These are phyloP conservation scores for Flexamia atlantica DNA, from an alignment of 2,888 invertebrate species.

Conservation along the genomic window DNA sequence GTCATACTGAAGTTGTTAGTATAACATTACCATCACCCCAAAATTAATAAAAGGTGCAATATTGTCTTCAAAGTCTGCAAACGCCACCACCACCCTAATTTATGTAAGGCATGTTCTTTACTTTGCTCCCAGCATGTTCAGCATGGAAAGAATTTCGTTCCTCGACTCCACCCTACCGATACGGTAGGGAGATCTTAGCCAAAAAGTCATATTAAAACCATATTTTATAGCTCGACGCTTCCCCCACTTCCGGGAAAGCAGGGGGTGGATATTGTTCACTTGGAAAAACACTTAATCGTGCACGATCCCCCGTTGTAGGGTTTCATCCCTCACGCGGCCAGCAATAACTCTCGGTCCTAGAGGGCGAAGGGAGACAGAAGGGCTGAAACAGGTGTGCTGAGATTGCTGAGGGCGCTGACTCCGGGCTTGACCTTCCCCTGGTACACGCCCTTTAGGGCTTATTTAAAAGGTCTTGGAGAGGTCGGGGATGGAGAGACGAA, in stretches of 20 bases:
- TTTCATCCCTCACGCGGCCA: conserved; percentile 47
- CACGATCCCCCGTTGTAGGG: conserved; percentile 19
- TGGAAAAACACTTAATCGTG: conserved; percentile 58
- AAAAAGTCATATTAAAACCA: conserved; percentile 55
- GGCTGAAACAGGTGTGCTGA: conserved; percentile 49
- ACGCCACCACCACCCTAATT: not conserved
- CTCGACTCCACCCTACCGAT: not conserved
- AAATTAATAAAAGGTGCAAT: not conserved
- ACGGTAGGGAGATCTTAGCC: conserved; percentile 31
- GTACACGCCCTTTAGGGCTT: conserved; percentile 16
- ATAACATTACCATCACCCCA: too few relatives aligned
- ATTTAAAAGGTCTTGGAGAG: not conserved
- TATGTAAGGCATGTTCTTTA: conserved; percentile 3
- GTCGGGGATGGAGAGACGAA: not conserved
- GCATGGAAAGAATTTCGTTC: conserved; percentile 26
- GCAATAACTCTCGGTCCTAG: conserved; percentile 41
- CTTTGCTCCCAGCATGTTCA: conserved; percentile 17
- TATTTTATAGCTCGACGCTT: conserved; percentile 55
- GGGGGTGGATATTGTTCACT: conserved; percentile 55
- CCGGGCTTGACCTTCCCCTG: conserved; percentile 25
- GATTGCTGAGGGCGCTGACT: conserved; percentile 42
- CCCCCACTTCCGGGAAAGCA: conserved; percentile 40
- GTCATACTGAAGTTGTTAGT: too few relatives aligned
- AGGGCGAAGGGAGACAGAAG: not conserved
- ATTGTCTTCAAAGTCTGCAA: not conserved